Base-by-base conservation (phyloP, 2,888 invertebrate genomes). In the Andricus curvator region DNA sequence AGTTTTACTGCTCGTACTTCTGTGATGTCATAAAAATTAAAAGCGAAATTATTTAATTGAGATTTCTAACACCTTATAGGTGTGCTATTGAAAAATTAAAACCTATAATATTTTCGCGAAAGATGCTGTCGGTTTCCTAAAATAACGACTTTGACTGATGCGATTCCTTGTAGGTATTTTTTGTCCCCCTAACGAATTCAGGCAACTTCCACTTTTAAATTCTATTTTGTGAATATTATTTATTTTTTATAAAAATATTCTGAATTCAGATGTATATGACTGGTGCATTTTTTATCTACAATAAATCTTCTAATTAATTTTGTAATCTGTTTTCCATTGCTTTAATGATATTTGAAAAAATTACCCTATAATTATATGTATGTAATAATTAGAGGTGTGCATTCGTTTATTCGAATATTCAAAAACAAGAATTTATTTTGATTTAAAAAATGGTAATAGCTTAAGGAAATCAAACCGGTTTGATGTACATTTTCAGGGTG, bases 181-280 rank as follows among this genome's bases (percentile, higher is more conserved):
- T 44, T 22, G 5, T 8, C 6, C 51, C n/a, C 6, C 4, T 17
- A 51, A 56, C 51, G n/a, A 56, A 62, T 25, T 25, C 11, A 3
- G 37, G n/a, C n/a, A 41, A 66, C 37, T 66, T 37, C n/a, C 37
- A 37, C 41, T 37, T 11, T 13, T 37, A 9, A n/a, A 66, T 66
- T 66, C 8, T 37, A 13, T 66, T 66, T 66, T 66, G 3, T 37
- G 29, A 65, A 33, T 65, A 65, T 65, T 65, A 65, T 65, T 65
- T 65, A 65, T 65, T 65, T 33, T 66, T 33, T 66, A 66, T 66
- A 20, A 66, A 33, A 37, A 33, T 37, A 66, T 66, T 66, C 66
- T 33, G 20, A 66, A 64, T 37, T 20, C 11, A 66, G 11, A n/a
- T 66, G 29, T 64, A 67, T 67, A 67, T 67, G 37, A 67, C 41